These are phyloP conservation scores for Furcifer pardalis DNA, from an alignment of 2,797 vertebrate genomes.

Conservation along the genomic window DNA sequence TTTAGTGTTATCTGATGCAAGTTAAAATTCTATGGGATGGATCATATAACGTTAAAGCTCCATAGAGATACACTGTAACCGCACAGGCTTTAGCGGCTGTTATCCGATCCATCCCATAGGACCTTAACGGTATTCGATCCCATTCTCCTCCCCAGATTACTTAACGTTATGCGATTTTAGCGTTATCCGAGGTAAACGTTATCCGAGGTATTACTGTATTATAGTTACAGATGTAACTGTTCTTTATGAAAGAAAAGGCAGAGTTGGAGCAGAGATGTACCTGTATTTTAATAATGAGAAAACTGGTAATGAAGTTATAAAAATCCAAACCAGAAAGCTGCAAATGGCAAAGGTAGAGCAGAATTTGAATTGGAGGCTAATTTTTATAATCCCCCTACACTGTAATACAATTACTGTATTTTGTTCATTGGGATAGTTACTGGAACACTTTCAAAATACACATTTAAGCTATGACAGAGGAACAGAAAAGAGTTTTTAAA, in stretches of 20 bases:
- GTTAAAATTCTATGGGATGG: no score
- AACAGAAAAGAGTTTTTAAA: not conserved
- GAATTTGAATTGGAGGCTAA: not conserved
- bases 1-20: no score
- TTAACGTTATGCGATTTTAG: no score
- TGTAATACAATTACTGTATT: not conserved
- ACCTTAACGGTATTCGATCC: no score
- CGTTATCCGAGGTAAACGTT: no score
- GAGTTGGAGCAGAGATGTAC: not conserved
- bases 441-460: not conserved
- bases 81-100: no score
- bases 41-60: no score
- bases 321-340: not conserved
- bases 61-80: no score
- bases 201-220: no score
- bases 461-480: not conserved
- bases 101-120: no score
- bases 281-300: not conserved
- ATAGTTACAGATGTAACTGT: not conserved
- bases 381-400: not conserved
- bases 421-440: no score
- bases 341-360: not conserved
- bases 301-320: not conserved
- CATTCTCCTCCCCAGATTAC: no score
- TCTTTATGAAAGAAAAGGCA: accelerated